phyloP scores from a whole-genome alignment of 2,797 vertebrate genomes.

The Dermochelys coriacea region DNA sequence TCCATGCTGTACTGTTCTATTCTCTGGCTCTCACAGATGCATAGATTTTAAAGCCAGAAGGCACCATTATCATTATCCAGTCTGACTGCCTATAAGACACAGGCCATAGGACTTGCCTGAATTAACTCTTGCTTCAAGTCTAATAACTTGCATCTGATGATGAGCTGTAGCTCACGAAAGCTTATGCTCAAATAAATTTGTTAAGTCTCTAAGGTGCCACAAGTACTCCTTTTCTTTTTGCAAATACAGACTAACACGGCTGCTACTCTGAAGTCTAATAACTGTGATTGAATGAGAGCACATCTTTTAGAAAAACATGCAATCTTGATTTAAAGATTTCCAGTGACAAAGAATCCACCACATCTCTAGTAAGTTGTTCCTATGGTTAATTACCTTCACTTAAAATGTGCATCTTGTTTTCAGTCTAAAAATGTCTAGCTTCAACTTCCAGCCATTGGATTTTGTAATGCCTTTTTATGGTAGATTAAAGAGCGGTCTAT shows the following conservation, averaged over 20 bases:
- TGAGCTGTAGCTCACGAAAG: too few species aligned
- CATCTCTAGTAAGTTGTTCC: neutral
- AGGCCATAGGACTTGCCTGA: neutral
- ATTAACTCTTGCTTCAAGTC: neutral
- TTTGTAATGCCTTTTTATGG: neutral
- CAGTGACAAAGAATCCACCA: neutral
- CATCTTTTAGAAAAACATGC: neutral
- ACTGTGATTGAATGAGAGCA: neutral
- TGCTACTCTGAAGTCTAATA: neutral
- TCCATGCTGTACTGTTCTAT: neutral
- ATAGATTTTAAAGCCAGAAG: neutral
- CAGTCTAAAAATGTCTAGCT: neutral
- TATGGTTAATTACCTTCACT: neutral
- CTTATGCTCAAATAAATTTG: too few species aligned
- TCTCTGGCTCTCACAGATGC: neutral
- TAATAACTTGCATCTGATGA: too few species aligned
- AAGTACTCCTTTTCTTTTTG: too few species aligned
- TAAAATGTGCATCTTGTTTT: neutral
- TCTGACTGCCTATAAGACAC: neutral
- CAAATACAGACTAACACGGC: too few species aligned
- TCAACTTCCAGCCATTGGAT: rapidly evolving
- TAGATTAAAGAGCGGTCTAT: neutral
- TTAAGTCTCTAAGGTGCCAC: too few species aligned
- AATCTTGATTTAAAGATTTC: neutral
- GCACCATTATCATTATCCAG: neutral